phyloP scores from a whole-genome alignment of 2,113 vertebrate genomes.

The Myocastor coypus region DNA sequence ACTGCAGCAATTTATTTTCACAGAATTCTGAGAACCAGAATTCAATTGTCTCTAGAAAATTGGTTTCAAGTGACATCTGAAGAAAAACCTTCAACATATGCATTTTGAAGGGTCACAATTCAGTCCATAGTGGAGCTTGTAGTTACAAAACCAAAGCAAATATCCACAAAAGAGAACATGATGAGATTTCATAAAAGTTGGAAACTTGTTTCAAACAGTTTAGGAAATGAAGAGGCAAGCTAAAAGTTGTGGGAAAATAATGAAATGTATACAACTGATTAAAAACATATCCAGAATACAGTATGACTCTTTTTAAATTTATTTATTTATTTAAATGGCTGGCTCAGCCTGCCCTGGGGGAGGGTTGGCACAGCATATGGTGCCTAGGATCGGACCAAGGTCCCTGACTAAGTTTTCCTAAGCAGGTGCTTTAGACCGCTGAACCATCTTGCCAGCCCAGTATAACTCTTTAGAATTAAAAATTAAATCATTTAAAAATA shows the following conservation, averaged over 20 bases:
- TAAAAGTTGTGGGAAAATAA: neutral
- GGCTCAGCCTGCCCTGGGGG: no score
- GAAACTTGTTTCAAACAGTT: neutral
- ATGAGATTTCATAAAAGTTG: neutral
- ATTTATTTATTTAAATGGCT: no score
- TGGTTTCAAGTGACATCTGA: neutral
- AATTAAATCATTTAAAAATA: neutral
- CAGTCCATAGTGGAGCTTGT: neutral
- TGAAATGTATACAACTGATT: neutral
- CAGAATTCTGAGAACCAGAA: neutral
- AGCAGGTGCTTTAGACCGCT: no score
- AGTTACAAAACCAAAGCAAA: neutral
- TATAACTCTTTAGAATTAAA: neutral
- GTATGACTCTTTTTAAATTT: neutral
- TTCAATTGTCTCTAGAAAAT: neutral
- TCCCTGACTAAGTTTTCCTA: no score
- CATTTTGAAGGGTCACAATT: neutral
- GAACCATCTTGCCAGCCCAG: no score
- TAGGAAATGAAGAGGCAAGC: neutral
- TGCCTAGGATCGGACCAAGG: no score
- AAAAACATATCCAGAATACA: neutral
- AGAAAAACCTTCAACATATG: neutral
- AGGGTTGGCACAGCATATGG: no score
- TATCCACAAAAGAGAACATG: neutral
- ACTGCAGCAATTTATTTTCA: neutral